Evolutionary conservation across 2,797 vertebrate genomes (phyloP), one percentile per base, ranked within the genome.

Genomic region (Sebastiscus tertius): DNA sequence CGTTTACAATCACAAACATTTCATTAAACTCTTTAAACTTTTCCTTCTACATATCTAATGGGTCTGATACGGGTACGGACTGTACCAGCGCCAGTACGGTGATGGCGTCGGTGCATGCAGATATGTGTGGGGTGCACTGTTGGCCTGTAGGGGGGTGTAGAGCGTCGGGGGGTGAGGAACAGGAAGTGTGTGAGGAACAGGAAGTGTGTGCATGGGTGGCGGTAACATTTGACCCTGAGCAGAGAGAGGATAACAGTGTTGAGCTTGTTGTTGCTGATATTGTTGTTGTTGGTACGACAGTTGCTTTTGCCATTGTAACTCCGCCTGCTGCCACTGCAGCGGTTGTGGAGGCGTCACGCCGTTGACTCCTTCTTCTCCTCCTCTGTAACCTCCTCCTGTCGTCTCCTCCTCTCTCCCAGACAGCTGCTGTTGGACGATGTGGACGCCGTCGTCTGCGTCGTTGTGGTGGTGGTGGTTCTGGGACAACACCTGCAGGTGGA

Each of bases 401-500:
- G 18, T 16, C 63, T 11, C 24, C 8, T 18, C 16, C 20, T 54
- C 18, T 13, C 11, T 27, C 29, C 46, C 1, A 52, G 18, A 52
- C 46, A 4, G 46, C 46, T 12, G 27, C 1, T 26, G 62, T 26
- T 13, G 16, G 24, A 72, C 16, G 39, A 63, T 49, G 70, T 31
- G 31, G 64, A 26, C 8, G 36, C 1, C 11, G 26, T 74, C 42
- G 0, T 33, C 13, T 0, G 9, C 12, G 12, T 39, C 4, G 2
- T 24, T 1, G 8, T 68, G 18, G 20, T 26, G 18, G 20, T 26
- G 3, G 8, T 65, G 18, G 18, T 64, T 46, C 58, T 76, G 22
- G 1, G 69, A 13, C 13, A 83, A 2, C 39, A 89, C 88, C 82
- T 89, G 79, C 18, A 92, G 84, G 49, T 77, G 42, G 22, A 93